phyloP scores from a whole-genome alignment of 2,797 vertebrate genomes.

The Echiichthys vipera region DNA sequence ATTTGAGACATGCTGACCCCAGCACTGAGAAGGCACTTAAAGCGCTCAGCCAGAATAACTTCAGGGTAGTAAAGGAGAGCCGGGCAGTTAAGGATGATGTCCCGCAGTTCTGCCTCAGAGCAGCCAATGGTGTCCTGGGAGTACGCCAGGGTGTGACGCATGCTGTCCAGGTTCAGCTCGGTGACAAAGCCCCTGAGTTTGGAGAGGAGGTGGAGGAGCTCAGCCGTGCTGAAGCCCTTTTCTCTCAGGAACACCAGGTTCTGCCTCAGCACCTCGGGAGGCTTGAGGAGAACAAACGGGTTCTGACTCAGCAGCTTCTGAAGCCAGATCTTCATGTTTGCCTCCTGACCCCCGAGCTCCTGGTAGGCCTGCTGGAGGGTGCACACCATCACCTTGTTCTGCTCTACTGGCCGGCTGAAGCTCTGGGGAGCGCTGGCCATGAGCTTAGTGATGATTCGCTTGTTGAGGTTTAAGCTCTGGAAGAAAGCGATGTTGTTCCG shows the following conservation, averaged over 20 bases:
- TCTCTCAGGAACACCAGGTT: slow-evolving; percentile 89
- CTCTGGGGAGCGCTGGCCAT: slow-evolving; percentile 90
- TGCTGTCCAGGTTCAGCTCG: slow-evolving; percentile 86
- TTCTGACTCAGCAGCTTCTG: slow-evolving; percentile 95
- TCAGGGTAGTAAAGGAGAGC: slow-evolving; percentile 91
- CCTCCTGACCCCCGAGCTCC: slow-evolving; percentile 88
- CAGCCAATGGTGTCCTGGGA: slow-evolving; percentile 87
- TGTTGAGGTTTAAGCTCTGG: slow-evolving; percentile 90
- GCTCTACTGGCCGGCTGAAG: slow-evolving; percentile 88
- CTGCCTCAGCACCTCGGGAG: slow-evolving; percentile 79
- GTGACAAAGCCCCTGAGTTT: slow-evolving; percentile 93
- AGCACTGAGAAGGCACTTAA: slow-evolving; percentile 83
- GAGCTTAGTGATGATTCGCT: slow-evolving; percentile 90
- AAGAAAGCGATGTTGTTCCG: slow-evolving; percentile 90
- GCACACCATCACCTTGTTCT: slow-evolving; percentile 85
- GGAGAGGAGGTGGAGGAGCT: slow-evolving; percentile 91
- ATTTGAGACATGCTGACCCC: slow-evolving; percentile 90
- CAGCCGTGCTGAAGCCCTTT: slow-evolving; percentile 84
- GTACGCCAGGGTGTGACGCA: slow-evolving; percentile 86
- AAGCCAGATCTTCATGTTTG: slow-evolving; percentile 92
- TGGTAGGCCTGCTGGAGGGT: slow-evolving; percentile 87
- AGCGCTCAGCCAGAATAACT: slow-evolving; percentile 86
- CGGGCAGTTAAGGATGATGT: slow-evolving; percentile 88
- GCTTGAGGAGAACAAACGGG: slow-evolving; percentile 91
- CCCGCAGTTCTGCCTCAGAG: slow-evolving; percentile 84